Conservation (phyloP, 2,888 invertebrate genomes). For the Lasioglossum morio region DNA sequence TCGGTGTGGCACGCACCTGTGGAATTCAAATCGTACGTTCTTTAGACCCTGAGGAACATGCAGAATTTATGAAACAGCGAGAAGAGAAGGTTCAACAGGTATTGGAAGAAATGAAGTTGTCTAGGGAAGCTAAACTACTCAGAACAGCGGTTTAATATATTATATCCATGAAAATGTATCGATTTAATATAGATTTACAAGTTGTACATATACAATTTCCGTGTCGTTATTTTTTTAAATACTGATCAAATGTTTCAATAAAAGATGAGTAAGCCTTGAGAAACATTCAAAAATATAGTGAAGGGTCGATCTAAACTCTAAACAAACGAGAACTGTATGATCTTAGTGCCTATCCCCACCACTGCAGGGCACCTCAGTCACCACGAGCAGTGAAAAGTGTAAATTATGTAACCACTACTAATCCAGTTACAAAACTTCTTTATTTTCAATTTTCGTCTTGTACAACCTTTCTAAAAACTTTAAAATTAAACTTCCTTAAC, state of each 20-base stretch:
- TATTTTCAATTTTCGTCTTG: background rate
- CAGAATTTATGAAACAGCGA: conserved; percentile 92
- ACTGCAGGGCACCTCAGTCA: too few species aligned
- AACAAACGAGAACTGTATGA: too few species aligned
- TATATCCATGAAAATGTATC: conserved; percentile 18
- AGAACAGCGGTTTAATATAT: conserved; percentile 87
- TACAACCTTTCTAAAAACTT: background rate
- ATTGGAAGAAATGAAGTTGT: conserved; percentile 91
- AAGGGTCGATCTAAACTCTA: too few species aligned
- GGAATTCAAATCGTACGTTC: conserved; percentile 94
- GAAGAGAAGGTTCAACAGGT: conserved; percentile 90
- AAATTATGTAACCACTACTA: too few species aligned
- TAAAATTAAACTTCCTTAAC: too few species aligned
- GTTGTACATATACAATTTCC: background rate
- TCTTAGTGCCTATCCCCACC: too few species aligned
- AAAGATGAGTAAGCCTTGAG: too few species aligned
- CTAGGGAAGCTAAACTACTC: conserved; percentile 95
- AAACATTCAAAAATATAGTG: too few species aligned
- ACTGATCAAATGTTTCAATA: background rate
- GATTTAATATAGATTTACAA: conserved; percentile 16
- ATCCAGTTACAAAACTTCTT: too few species aligned
- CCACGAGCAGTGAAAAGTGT: too few species aligned
- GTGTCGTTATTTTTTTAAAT: background rate
- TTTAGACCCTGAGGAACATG: conserved; percentile 92
- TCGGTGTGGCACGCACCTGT: conserved; percentile 91